Conservation (phyloP, 2,113 vertebrate genomes). For the Pseudopipra pipra region DNA sequence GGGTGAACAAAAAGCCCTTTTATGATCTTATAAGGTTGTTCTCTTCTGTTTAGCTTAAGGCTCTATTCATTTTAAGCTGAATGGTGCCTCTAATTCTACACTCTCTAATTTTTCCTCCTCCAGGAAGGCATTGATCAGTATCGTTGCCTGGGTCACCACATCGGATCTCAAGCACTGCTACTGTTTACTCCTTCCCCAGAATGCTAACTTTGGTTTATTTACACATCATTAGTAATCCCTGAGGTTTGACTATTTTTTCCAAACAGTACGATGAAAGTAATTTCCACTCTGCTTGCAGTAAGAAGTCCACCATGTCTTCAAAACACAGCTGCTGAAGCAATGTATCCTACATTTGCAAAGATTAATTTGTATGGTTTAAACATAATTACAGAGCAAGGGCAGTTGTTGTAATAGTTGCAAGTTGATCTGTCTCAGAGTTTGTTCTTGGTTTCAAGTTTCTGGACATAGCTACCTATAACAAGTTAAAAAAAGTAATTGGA, state of each 20-base stretch:
- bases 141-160: neutral
- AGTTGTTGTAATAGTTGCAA: neutral
- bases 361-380: neutral
- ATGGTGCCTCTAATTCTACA: constrained; percentile 1
- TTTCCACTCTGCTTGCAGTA: neutral
- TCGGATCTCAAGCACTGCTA: neutral
- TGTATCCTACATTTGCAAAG: neutral
- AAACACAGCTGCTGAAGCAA: neutral
- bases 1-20: neutral
- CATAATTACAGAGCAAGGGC: neutral
- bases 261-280: neutral
- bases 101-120: neutral
- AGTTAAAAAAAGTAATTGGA: neutral
- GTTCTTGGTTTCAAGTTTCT: neutral
- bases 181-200: constrained; percentile 30
- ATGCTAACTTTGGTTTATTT: constrained; percentile 41
- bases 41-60: constrained; percentile 25
- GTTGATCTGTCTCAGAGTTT: neutral
- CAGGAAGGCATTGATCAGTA: neutral
- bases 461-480: neutral
- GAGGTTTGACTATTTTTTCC: constrained; percentile 35
- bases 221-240: constrained; percentile 16
- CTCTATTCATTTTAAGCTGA: neutral
- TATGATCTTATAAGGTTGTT: neutral
- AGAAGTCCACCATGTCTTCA: neutral